These are phyloP conservation scores for Achroia grisella DNA, from an alignment of 1,140 invertebrate genomes.

Conservation along the genomic window DNA sequence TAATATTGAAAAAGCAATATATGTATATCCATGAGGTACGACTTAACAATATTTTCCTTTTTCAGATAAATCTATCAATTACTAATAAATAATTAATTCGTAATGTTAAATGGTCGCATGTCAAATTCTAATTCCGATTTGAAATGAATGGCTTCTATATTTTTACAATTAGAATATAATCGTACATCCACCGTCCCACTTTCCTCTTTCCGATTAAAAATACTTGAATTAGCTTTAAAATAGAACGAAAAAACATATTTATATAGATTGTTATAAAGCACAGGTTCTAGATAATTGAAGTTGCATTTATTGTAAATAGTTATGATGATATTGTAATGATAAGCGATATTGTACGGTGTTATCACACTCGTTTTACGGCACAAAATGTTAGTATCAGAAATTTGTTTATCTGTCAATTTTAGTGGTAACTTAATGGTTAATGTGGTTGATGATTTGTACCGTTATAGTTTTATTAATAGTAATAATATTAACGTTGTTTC, in stretches of 20 bases:
- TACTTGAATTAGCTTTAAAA: conserved; percentile 63
- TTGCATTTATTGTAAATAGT: conserved; percentile 70
- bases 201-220: conserved; percentile 59
- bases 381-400: conserved; percentile 63
- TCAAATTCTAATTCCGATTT: not conserved
- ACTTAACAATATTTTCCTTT: too few relatives aligned
- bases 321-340: conserved; percentile 40
- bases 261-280: conserved; percentile 71
- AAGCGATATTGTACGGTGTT: conserved; percentile 59
- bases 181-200: conserved; percentile 64
- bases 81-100: not conserved
- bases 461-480: conserved; percentile 12
- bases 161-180: conserved; percentile 39
- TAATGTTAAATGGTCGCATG: too few relatives aligned
- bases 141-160: conserved; percentile 37
- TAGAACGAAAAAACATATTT: conserved; percentile 57
- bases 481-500: conserved; percentile 2
- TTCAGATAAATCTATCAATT: not conserved
- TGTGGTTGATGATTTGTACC: conserved; percentile 45
- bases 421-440: conserved; percentile 48
- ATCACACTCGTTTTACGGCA: conserved; percentile 71
- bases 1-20: too few relatives aligned
- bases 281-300: conserved; percentile 66
- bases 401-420: conserved; percentile 70
- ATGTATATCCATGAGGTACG: too few relatives aligned